Conservation (phyloP, 2,113 vertebrate species). For the Cacatua alba region DNA sequence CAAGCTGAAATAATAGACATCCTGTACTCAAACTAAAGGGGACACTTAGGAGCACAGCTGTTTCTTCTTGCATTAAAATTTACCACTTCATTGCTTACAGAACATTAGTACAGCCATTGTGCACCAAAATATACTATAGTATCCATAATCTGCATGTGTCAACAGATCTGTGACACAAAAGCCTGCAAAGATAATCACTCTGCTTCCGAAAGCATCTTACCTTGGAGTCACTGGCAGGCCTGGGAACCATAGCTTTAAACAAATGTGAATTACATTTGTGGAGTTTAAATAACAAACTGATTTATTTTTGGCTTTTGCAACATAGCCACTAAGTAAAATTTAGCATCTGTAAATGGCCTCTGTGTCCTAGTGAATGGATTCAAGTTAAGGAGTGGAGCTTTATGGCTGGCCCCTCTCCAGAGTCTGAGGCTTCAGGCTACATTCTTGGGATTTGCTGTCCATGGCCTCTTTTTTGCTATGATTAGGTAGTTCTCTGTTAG, state of each 20-base stretch:
- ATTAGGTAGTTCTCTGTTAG: conserved; percentile 50
- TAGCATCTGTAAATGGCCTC: conserved; percentile 44
- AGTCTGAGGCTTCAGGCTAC: conserved; percentile 49
- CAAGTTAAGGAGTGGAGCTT: conserved; percentile 16
- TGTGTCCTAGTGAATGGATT: conserved; percentile 45
- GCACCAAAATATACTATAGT: background rate
- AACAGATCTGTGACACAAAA: conserved; percentile 1
- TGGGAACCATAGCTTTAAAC: conserved; percentile 25
- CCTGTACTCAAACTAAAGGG: conserved; percentile 4
- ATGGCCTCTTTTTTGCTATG: conserved; percentile 28
- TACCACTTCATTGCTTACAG: background rate
- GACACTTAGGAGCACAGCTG: background rate
- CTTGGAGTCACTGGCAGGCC: background rate
- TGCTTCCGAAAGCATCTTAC: conserved; percentile 1
- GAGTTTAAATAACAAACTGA: conserved; percentile 35
- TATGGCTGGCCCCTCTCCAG: conserved; percentile 33
- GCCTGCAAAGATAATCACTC: background rate
- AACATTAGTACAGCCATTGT: background rate
- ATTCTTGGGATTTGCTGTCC: conserved; percentile 43
- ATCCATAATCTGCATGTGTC: background rate
- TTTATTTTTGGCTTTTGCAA: conserved; percentile 51
- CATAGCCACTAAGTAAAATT: conserved; percentile 37
- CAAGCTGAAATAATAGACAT: background rate
- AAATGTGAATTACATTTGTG: conserved; percentile 11
- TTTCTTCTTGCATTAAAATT: conserved; percentile 27